Evolutionary conservation across 1,140 invertebrate species (phyloP).

Genomic region (Apis mellifera): Amel_HAv3.1 CM009942.2:9712001-9712500

Average conservation of each 20-base stretch:
- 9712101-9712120: too few relatives aligned
- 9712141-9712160: not conserved
- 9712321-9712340: slow-evolving; percentile 54
- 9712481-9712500: too few relatives aligned
- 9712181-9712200: slow-evolving; percentile 44
- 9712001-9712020: too few relatives aligned
- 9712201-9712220: slow-evolving; percentile 22
- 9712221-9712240: slow-evolving; percentile 37
- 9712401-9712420: slow-evolving; percentile 10
- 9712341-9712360: slow-evolving; percentile 37
- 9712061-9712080: slow-evolving; percentile 11
- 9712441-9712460: not conserved
- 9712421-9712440: not conserved
- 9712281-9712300: slow-evolving; percentile 52
- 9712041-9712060: not conserved
- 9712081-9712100: slow-evolving; percentile 6
- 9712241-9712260: slow-evolving; percentile 41
- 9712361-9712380: slow-evolving; percentile 49
- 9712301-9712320: slow-evolving; percentile 48
- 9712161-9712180: slow-evolving; percentile 17
- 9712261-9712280: slow-evolving; percentile 41
- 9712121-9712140: not conserved
- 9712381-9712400: slow-evolving; percentile 17
- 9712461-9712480: too few relatives aligned
- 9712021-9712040: not conserved